Evolutionary conservation across 2,113 vertebrate species (phyloP), one percentile per base, ranked within the genome.

Genomic region (Lagopus muta): DNA sequence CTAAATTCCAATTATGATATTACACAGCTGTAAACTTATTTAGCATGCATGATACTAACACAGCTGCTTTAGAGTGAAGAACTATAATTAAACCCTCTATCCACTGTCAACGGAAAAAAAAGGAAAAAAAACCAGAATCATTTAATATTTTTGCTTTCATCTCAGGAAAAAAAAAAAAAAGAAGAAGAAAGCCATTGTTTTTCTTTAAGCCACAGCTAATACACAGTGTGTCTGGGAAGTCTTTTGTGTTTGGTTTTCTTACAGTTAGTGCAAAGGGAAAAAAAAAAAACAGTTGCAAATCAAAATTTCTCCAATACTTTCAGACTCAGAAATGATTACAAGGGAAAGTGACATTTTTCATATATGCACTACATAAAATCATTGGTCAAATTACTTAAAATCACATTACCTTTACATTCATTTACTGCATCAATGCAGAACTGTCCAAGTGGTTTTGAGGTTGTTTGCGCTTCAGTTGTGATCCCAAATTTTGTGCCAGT

Each of bases 1-100:
- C 55, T 54, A 78, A 93, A 92, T 92, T 91, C 83, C 71, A 79
- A 28, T 92, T 92, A 93, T 66, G 55, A 57, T 79, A 86, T 92
- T 67, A 77, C 40, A 85, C 12, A 83, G 74, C 55, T 75, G n/a
- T 92, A 87, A 87, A 89, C 47, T 74, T 90, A 86, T 48, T 94
- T 93, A 75, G n/a, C 78, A 95, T 83, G 45, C 82, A 81, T 84
- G 58, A 79, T 62, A 40, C 28, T 80, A 89, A 88, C 20, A 83
- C 5, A 11, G 42, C 50, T 54, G 36, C 64, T 91, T 88, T 87
- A 62, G 60, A 87, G 28, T 58, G n/a, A 83, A 84, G 55, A 87
- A 65, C 34, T 60, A 48, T 86, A 82, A 89, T 75, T 83, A 90
- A 89, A 86, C 67, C 34, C 42, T 60, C 71, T 57, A 34, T 75